Conservation (phyloP, 2,888 invertebrate genomes). For the Hedya salicella region DNA sequence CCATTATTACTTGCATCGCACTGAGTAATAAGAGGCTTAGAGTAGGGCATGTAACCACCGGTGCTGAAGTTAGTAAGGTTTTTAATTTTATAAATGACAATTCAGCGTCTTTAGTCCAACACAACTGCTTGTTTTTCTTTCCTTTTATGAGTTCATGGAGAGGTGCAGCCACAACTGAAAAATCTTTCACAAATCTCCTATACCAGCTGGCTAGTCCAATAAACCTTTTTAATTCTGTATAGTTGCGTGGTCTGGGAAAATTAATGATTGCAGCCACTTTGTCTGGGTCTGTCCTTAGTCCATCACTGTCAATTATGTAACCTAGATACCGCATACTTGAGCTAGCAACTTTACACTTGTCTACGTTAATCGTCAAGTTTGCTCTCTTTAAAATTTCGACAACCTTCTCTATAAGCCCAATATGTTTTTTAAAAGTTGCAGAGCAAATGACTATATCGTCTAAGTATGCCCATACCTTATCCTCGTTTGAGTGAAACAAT, state of each 20-base stretch:
- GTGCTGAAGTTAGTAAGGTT: not conserved
- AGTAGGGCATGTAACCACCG: conserved; percentile 9
- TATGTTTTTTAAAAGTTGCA: conserved; percentile 18
- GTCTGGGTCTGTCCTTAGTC: conserved; percentile 11
- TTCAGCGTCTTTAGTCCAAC: conserved; percentile 4
- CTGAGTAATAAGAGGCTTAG: conserved; percentile 4
- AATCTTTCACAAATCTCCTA: conserved; percentile 2
- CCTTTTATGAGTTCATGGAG: conserved; percentile 16
- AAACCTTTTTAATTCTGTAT: conserved; percentile 22
- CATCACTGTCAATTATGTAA: conserved; percentile 9
- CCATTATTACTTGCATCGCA: conserved; percentile 24
- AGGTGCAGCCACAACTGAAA: not conserved
- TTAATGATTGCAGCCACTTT: conserved; percentile 8
- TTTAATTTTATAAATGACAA: not conserved
- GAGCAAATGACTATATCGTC: conserved; percentile 40
- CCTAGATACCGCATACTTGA: conserved; percentile 4
- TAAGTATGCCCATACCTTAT: conserved; percentile 36
- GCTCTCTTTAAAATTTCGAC: not conserved
- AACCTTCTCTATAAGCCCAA: not conserved
- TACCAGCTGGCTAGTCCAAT: conserved; percentile 11
- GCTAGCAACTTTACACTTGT: conserved; percentile 5
- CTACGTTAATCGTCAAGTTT: not conserved
- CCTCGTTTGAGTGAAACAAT: conserved; percentile 28
- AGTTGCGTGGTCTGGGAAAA: not conserved
- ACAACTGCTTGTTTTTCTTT: not conserved